Conservation (phyloP, 2,797 vertebrate genomes). For the Karalla daura region DNA sequence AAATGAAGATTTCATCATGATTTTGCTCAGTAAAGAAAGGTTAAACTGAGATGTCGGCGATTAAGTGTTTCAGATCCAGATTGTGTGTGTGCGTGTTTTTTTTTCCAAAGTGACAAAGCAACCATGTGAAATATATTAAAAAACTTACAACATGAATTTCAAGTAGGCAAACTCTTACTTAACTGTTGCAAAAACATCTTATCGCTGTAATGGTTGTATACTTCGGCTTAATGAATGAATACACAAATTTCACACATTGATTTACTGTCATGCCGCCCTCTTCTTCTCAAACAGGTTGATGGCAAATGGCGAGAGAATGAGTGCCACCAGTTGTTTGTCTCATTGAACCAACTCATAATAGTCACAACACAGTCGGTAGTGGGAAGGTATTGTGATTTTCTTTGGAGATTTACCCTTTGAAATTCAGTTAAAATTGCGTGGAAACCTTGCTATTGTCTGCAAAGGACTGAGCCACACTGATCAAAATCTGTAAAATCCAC, state of each 20-base stretch:
- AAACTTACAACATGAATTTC: constrained; percentile 3
- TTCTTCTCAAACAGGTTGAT: no score
- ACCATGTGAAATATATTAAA: constrained; percentile 11
- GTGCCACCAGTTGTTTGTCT: no score
- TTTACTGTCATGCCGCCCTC: no score
- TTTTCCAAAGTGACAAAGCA: constrained; percentile 12
- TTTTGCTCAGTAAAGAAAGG: constrained; percentile 75
- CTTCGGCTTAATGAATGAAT: no score
- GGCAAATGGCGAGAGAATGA: no score
- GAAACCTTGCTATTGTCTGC: background rate
- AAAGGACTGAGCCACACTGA: background rate
- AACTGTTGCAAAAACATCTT: no score
- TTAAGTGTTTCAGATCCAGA: constrained; percentile 48
- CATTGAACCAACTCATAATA: background rate
- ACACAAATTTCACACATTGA: no score
- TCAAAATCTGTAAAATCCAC: constrained; percentile 11
- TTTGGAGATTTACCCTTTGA: background rate
- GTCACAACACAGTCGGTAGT: background rate
- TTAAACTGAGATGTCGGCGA: constrained; percentile 57
- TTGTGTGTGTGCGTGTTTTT: constrained; percentile 19
- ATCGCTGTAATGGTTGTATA: no score
- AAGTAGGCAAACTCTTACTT: background rate
- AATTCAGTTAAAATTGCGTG: background rate
- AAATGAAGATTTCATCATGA: constrained; percentile 68
- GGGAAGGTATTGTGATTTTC: background rate